Evolutionary conservation across 1,140 invertebrate species (phyloP).

Genomic region (Tetramorium alpestre): DNA sequence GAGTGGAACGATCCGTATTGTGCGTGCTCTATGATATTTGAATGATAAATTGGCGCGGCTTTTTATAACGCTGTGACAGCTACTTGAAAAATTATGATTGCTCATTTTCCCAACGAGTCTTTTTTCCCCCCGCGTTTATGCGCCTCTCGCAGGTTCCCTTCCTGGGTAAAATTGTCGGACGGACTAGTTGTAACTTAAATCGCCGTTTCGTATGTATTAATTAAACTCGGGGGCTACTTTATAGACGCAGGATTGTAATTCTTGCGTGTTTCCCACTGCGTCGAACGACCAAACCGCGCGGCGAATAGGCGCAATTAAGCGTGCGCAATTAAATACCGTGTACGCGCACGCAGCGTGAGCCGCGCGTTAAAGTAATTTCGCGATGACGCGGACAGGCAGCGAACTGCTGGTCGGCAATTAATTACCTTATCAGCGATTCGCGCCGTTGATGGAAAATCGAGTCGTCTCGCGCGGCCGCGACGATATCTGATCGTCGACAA

Average conservation of each 20-base stretch:
- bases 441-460: conserved; percentile 33
- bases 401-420: conserved; percentile 46
- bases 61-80: background rate
- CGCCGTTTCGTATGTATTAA: conserved; percentile 25
- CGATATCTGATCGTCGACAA: conserved; percentile 39
- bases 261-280: conserved; percentile 4
- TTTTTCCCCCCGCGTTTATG: background rate
- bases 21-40: background rate
- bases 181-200: background rate
- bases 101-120: background rate
- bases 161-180: background rate
- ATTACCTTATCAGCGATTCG: conserved; percentile 61
- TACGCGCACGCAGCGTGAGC: conserved; percentile 33
- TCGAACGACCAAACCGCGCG: background rate
- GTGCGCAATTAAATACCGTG: conserved; percentile 61
- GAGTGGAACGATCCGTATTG: background rate
- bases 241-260: conserved; percentile 30
- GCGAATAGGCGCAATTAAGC: conserved; percentile 56
- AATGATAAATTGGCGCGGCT: background rate
- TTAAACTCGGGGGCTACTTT: conserved; percentile 28
- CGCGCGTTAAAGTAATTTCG: conserved; percentile 54
- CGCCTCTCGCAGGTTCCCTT: background rate
- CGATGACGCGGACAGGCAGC: conserved; percentile 18
- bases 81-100: background rate
- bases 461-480: conserved; percentile 23